Conservation (phyloP, 2,797 vertebrate genomes). For the Threskiornis aethiopicus region DNA sequence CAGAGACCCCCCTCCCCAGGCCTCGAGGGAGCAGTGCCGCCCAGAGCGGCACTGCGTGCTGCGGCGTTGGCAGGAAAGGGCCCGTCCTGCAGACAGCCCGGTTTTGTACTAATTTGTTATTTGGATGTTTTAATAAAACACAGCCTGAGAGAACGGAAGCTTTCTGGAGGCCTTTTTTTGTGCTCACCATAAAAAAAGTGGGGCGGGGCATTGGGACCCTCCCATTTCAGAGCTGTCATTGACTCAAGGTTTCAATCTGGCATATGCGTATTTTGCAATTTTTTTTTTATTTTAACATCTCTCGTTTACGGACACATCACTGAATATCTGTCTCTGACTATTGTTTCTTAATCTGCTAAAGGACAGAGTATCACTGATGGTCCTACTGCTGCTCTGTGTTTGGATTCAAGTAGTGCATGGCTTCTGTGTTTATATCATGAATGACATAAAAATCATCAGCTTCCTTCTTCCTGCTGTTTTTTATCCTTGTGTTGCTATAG, state of each 20-base stretch:
- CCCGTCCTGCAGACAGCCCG: accelerated
- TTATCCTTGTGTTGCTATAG: not conserved
- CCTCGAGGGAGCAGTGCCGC: not conserved
- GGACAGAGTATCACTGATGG: not conserved
- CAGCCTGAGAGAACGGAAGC: not conserved
- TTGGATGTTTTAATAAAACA: not conserved
- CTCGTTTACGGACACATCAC: not conserved
- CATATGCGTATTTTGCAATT: not conserved
- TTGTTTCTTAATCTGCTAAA: not conserved
- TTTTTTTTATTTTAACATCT: not conserved
- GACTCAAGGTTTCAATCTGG: not conserved
- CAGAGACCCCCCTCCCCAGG: not conserved
- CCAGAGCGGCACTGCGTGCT: accelerated
- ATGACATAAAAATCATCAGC: not conserved
- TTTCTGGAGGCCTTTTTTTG: not conserved
- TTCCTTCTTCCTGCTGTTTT: not conserved
- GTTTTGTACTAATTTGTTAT: not conserved
- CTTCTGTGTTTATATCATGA: not conserved
- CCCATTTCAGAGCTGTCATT: not conserved
- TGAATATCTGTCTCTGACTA: not conserved
- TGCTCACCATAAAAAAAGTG: not conserved
- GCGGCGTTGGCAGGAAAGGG: accelerated
- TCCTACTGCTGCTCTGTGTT: not conserved
- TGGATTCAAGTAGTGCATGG: not conserved
- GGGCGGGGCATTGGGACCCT: not conserved